Conservation (phyloP, 2,888 invertebrate genomes). For the Melolontha melolontha region DNA sequence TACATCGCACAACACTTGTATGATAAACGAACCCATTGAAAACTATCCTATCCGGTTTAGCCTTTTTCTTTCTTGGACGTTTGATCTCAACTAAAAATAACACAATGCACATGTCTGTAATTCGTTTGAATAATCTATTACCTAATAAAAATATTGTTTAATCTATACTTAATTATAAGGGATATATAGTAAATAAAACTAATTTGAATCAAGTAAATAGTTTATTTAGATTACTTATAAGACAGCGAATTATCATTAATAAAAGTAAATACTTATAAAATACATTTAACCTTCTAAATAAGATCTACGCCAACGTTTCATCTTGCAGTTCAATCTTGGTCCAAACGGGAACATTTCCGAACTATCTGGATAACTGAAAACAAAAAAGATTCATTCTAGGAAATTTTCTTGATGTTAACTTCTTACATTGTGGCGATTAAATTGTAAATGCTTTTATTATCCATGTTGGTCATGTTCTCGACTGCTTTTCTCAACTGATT, state of each 20-base stretch:
- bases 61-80: conserved; percentile 22
- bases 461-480: conserved; percentile 36
- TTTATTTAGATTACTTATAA: too few species aligned
- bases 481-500: conserved; percentile 42
- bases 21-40: conserved; percentile 60
- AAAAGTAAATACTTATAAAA: conserved; percentile 4
- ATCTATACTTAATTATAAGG: too few species aligned
- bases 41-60: conserved; percentile 54
- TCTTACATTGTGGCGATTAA: conserved; percentile 50
- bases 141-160: background rate
- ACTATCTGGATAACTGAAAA: conserved; percentile 53
- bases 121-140: too few species aligned
- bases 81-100: conserved; percentile 31
- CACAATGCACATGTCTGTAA: conserved; percentile 9
- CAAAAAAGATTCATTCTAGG: background rate
- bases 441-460: conserved; percentile 51
- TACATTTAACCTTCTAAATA: conserved; percentile 28
- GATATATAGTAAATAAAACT: background rate
- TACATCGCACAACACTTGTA: conserved; percentile 57
- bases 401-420: background rate
- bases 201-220: background rate
- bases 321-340: conserved; percentile 43
- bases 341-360: conserved; percentile 49
- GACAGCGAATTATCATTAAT: background rate
- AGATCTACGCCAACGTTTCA: conserved; percentile 44